These are phyloP conservation scores for Hyposoter didymator DNA, from an alignment of 2,888 invertebrate species.

Conservation along the genomic window DNA sequence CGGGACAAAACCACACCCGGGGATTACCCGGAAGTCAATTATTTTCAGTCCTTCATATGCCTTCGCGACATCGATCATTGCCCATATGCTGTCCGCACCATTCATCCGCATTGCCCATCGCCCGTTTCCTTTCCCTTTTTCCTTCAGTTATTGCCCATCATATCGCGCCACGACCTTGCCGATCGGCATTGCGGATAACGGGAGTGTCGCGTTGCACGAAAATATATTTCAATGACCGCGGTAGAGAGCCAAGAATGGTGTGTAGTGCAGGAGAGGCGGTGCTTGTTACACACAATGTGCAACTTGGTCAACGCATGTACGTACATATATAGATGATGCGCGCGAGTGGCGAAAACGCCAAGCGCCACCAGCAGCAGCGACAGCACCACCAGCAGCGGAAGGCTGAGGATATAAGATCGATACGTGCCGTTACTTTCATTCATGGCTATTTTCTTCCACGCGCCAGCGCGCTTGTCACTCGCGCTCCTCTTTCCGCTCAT, in stretches of 20 bases:
- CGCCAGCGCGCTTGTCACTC: constrained; percentile 5
- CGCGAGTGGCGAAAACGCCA: background rate
- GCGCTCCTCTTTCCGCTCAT: background rate
- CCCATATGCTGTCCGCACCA: background rate
- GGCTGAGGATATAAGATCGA: constrained; percentile 79
- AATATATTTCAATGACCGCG: constrained; percentile 12
- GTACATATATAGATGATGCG: background rate
- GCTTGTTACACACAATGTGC: background rate
- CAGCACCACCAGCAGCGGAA: constrained; percentile 75
- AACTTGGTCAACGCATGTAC: constrained; percentile 11
- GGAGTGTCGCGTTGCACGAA: constrained; percentile 27
- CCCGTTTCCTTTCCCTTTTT: background rate
- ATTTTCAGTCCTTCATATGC: too few species aligned
- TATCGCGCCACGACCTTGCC: background rate
- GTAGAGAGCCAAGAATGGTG: background rate
- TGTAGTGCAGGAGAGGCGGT: background rate
- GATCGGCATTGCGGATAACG: constrained; percentile 34
- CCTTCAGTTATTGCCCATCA: background rate
- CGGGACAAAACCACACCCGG: background rate
- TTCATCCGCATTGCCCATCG: background rate
- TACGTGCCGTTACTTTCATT: constrained; percentile 81
- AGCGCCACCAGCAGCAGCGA: background rate
- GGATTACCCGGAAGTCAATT: background rate
- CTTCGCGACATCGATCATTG: background rate
- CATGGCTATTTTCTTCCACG: constrained; percentile 77